phyloP scores from a whole-genome alignment of 1,140 invertebrate species.

The Tetramorium parvispinum region DNA sequence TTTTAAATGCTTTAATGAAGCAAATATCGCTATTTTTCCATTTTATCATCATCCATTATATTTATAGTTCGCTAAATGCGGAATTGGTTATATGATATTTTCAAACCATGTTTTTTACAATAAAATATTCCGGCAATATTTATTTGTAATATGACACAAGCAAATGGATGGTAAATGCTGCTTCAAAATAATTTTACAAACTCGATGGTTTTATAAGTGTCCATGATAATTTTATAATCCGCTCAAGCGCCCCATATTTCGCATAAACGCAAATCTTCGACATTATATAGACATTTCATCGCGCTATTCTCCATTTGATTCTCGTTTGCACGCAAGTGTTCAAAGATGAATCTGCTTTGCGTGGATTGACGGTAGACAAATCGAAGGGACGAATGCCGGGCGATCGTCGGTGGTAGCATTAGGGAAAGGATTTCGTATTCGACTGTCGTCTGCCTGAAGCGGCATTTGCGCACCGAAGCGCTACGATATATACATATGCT shows the following conservation, averaged over 20 bases:
- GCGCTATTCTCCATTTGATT: constrained; percentile 7
- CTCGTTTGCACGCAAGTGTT: neutral
- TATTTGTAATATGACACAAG: neutral
- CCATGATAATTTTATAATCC: neutral
- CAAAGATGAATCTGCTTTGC: constrained; percentile 24
- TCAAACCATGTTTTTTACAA: neutral
- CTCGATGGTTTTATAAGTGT: neutral
- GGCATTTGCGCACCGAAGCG: constrained; percentile 53
- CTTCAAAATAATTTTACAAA: neutral
- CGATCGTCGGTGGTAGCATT: constrained; percentile 55
- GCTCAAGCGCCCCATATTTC: neutral
- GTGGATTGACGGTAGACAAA: constrained; percentile 4
- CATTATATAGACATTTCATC: neutral
- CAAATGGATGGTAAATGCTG: neutral
- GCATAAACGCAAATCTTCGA: neutral
- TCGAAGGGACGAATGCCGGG: constrained; percentile 47
- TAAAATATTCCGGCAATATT: neutral
- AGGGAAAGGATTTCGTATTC: constrained; percentile 75
- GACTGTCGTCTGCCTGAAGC: constrained; percentile 66
- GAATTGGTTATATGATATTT: neutral
- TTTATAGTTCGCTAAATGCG: neutral
- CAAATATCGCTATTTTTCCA: neutral
- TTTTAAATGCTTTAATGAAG: neutral
- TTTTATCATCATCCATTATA: neutral
- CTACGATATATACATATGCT: constrained; percentile 41